Conservation (phyloP, 1,140 invertebrate genomes). For the Apis laboriosa region DNA sequence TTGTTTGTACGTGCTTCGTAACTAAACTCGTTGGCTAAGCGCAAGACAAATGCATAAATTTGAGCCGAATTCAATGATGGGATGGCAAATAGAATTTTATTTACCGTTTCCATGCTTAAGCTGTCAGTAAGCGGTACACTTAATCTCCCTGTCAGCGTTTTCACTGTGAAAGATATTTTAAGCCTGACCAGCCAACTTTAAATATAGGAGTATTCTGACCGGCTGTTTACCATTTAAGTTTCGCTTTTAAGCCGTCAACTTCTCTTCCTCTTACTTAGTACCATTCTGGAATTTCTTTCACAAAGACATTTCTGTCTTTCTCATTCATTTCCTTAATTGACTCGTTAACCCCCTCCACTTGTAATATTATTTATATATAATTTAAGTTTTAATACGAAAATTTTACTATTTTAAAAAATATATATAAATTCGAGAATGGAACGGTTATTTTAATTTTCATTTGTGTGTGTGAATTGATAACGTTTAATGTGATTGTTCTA, state of each 20-base stretch:
- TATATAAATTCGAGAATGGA: too few species aligned
- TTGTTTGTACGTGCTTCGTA: constrained; percentile 5
- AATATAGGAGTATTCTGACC: background rate
- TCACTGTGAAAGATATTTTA: constrained; percentile 14
- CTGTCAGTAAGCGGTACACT: constrained; percentile 22
- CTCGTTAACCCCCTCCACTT: too few species aligned
- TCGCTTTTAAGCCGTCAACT: background rate
- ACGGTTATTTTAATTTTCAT: too few species aligned
- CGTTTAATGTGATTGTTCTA: too few species aligned
- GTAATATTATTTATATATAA: too few species aligned
- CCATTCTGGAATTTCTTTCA: background rate
- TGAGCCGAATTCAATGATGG: constrained; percentile 13
- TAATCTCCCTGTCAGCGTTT: constrained; percentile 21
- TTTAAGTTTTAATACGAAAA: too few species aligned
- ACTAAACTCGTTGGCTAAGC: background rate
- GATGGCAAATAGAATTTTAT: constrained; percentile 34
- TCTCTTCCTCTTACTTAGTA: background rate
- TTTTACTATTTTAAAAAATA: too few species aligned
- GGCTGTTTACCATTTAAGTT: constrained; percentile 18
- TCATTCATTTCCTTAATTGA: background rate
- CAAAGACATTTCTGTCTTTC: too few species aligned
- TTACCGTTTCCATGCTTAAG: constrained; percentile 9
- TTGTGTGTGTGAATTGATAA: too few species aligned
- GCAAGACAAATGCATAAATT: constrained; percentile 13
- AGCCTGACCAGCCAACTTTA: constrained; percentile 23